Base-by-base conservation (phyloP, 2,888 invertebrate species). In the Cancer borealis region DNA sequence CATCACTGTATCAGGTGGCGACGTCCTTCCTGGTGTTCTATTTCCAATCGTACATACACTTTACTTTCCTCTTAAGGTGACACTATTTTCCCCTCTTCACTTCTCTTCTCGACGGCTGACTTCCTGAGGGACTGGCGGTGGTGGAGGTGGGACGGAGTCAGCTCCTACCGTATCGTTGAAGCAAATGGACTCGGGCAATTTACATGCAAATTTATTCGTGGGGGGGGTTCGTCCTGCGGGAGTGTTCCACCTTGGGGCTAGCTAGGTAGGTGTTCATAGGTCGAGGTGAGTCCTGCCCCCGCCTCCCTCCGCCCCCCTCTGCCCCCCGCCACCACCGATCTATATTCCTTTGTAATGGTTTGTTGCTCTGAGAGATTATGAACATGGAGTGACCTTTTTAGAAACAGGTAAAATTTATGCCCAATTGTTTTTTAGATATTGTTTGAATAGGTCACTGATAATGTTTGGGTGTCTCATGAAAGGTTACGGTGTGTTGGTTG, bases 161-260 rank as follows among this genome's bases (percentile, higher is more conserved):
- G 73, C n/a, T 73, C 73, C 73, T 73, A 26, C 73, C 26, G 73
- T 73, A 73, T 73, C 73, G 73, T 73, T 73, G 73, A 26, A 73
- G 73, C 73, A 73, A 73, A 73, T 73, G 73, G 73, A 73, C 73
- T 73, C 73, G 5, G 73, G n/a, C 73, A 73, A 21, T 73, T 73
- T 73, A 73, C 73, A 73, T 73, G 73, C 73, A 73, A 73, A 73
- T 73, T 73, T 73, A 73, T 73, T n/a, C 73, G 73, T 54, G 54
- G 6, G 17, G 54, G 54, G 21, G n/a, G n/a, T n/a, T 73, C 73
- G 73, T 73, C 73, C n/a, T 73, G 73, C 73, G 21, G 73, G 73
- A 73, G 73, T 73, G 73, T 54, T 54, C 54, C 54, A 17, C 17
- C 54, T 54, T 54, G 54, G 54, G 54, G 54, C 39, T 39, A 39